phyloP scores from a whole-genome alignment of 2,888 invertebrate genomes.

The Hoplodrina ambigua region DNA sequence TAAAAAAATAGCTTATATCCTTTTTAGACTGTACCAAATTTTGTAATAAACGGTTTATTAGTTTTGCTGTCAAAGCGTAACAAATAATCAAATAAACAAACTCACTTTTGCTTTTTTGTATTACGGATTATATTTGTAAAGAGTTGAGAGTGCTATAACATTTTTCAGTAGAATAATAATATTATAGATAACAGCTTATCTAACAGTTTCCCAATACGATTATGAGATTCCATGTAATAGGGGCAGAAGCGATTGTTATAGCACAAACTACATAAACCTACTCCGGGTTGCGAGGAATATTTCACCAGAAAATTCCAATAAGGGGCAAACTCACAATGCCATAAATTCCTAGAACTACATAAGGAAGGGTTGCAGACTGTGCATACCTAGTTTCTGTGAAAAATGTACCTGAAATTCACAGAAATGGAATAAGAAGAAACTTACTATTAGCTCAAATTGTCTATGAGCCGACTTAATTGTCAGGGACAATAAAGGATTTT shows the following conservation, averaged over 20 bases:
- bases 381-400: neutral
- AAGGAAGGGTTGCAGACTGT: neutral
- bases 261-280: neutral
- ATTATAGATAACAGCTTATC: neutral
- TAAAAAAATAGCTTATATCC: too few species aligned
- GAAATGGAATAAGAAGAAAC: too few species aligned
- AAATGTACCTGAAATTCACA: neutral
- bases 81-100: too few species aligned
- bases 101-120: too few species aligned
- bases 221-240: neutral
- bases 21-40: too few species aligned
- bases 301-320: constrained; percentile 29
- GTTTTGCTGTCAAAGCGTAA: too few species aligned
- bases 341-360: constrained; percentile 25
- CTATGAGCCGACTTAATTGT: too few species aligned
- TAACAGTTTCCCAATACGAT: neutral
- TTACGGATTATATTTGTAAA: too few species aligned
- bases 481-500: too few species aligned
- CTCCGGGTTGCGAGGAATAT: neutral
- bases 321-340: constrained; percentile 1
- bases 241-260: neutral
- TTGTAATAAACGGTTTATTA: too few species aligned
- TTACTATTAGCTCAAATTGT: too few species aligned
- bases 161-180: neutral
- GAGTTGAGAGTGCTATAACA: too few species aligned